These are phyloP conservation scores for Myocastor coypus DNA, from an alignment of 2,113 vertebrate genomes.

Conservation along the genomic window DNA sequence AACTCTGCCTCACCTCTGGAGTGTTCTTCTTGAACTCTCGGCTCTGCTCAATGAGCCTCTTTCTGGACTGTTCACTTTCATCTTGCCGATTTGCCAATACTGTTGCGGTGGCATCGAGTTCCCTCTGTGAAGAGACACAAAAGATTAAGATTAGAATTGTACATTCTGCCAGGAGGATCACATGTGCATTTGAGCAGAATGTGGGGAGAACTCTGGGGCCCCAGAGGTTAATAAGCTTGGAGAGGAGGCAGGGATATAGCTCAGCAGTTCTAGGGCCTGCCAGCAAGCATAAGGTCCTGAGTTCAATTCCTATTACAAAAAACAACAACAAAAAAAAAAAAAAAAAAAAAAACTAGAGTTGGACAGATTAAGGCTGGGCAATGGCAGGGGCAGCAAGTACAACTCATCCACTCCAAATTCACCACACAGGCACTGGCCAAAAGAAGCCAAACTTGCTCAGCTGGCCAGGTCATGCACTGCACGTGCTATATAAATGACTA, in stretches of 20 bases:
- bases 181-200: neutral
- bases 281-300: no score
- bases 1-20: conserved; percentile 93
- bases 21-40: conserved; percentile 99
- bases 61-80: conserved; percentile 98
- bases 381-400: fast-evolving
- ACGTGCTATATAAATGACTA: neutral
- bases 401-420: neutral
- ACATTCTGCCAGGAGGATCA: neutral
- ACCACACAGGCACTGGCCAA: fast-evolving
- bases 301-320: no score
- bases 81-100: conserved; percentile 99
- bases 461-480: fast-evolving
- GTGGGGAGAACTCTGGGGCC: neutral
- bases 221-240: fast-evolving
- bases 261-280: no score
- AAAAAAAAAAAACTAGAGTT: no score
- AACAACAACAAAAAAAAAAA: no score
- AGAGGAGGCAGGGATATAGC: no score
- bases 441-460: neutral
- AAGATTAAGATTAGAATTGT: neutral
- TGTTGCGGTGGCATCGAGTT: conserved; percentile 97
- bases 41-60: conserved; percentile 99
- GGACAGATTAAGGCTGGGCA: fast-evolving
- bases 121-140: conserved; percentile 90